phyloP scores from a whole-genome alignment of 2,888 invertebrate species.

The Emmelina monodactyla region DNA sequence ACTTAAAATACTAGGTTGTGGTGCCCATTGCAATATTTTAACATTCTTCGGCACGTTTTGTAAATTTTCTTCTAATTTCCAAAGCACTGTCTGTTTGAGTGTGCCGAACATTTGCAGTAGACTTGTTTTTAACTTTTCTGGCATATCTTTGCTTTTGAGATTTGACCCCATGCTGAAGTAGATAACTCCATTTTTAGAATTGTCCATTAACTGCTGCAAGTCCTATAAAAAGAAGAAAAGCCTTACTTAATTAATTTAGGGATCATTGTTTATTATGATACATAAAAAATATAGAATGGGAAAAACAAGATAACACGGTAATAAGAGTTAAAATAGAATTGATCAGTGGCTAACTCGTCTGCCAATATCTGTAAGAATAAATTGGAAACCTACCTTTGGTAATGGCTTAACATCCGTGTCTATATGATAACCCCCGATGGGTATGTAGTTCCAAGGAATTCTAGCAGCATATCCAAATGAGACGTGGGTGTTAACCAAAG shows the following conservation, averaged over 20 bases:
- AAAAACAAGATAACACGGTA: too few species aligned
- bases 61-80: conserved; percentile 32
- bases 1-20: conserved; percentile 35
- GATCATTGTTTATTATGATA: too few species aligned
- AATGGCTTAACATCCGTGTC: conserved; percentile 19
- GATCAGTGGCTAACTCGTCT: too few species aligned
- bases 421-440: conserved; percentile 22
- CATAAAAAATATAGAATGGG: too few species aligned
- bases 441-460: conserved; percentile 13
- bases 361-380: too few species aligned
- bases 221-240: too few species aligned
- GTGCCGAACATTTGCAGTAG: conserved; percentile 33
- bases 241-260: too few species aligned
- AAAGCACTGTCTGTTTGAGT: conserved; percentile 46
- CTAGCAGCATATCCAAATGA: conserved; percentile 3
- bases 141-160: conserved; percentile 32
- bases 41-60: conserved; percentile 26
- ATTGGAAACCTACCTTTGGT: conserved; percentile 21
- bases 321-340: too few species aligned
- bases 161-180: conserved; percentile 53
- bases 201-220: conserved; percentile 34
- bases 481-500: conserved; percentile 15
- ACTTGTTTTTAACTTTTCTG: conserved; percentile 22
- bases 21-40: conserved; percentile 31
- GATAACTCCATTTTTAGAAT: conserved; percentile 39